Percentiles rank a stretch among this genome's conserved stretches.
Conservation (phyloP, 2,797 vertebrate genomes). For the Gymnodraco acuticeps region DNA sequence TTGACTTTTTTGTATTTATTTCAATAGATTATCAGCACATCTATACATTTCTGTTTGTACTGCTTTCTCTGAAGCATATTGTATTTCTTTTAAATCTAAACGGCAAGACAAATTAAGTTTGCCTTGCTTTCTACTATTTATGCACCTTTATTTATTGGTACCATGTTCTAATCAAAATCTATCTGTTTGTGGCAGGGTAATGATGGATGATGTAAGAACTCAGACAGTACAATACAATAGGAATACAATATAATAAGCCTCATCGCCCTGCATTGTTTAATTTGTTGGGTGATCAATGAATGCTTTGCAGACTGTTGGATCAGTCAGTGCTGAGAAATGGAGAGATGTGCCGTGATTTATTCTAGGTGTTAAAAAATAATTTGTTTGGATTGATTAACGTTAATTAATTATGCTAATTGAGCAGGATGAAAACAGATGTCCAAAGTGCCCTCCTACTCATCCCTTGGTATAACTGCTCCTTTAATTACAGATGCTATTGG, state of each 20-base stretch:
- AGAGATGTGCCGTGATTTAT: slow-evolving; percentile 87
- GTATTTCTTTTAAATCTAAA: not conserved
- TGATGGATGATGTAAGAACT: slow-evolving; percentile 60
- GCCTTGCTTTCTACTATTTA: not conserved
- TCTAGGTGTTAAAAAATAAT: slow-evolving; percentile 87
- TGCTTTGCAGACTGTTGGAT: slow-evolving; percentile 74
- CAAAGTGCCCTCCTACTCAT: slow-evolving; percentile 77
- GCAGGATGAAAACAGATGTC: slow-evolving; percentile 90
- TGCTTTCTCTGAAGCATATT: not conserved
- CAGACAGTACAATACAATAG: slow-evolving; percentile 63
- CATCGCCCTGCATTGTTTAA: slow-evolving; percentile 78
- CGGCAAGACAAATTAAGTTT: slow-evolving; percentile 1
- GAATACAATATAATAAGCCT: slow-evolving; percentile 81
- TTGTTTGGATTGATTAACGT: slow-evolving; percentile 89
- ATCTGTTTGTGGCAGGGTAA: slow-evolving; percentile 31
- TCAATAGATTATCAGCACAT: too few relatives aligned
- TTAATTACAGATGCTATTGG: slow-evolving; percentile 86
- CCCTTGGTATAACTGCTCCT: slow-evolving; percentile 65
- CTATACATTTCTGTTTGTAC: too few relatives aligned
- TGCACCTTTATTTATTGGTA: slow-evolving; percentile 10
- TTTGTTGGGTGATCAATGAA: slow-evolving; percentile 87
- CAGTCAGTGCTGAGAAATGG: slow-evolving; percentile 74
- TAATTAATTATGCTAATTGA: slow-evolving; percentile 93
- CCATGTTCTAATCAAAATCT: slow-evolving; percentile 41
- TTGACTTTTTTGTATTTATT: too few relatives aligned